A percentile compares a stretch with the other conserved stretches of the same genome.
Conservation (phyloP, 2,113 vertebrate species). For the Gavialis gangeticus region DNA sequence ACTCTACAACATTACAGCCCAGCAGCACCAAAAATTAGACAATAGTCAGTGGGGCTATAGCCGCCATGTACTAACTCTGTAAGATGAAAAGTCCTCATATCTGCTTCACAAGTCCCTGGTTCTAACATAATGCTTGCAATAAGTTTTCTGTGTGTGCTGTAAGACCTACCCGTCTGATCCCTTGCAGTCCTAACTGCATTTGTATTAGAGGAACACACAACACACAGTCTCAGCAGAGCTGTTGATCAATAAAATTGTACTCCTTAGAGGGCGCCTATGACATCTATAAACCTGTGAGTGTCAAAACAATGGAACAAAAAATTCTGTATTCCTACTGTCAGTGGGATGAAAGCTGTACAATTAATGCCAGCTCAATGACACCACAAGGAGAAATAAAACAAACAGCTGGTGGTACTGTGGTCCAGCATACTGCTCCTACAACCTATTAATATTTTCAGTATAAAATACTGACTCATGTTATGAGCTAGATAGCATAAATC, state of each 20-base stretch:
- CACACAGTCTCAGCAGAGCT: constrained; percentile 63
- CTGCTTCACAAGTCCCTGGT: constrained; percentile 19
- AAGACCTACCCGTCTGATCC: constrained; percentile 35
- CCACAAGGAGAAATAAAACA: constrained; percentile 76
- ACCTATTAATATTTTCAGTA: not conserved
- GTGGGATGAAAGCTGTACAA: constrained; percentile 62
- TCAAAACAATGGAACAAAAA: constrained; percentile 59
- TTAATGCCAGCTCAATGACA: constrained; percentile 68
- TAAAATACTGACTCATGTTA: constrained; percentile 45
- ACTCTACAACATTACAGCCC: not conserved
- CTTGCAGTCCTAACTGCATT: constrained; percentile 1
- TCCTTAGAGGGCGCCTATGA: constrained; percentile 66
- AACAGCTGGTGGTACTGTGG: constrained; percentile 39
- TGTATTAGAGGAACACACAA: constrained; percentile 56
- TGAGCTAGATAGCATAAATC: constrained; percentile 23
- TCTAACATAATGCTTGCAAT: not conserved
- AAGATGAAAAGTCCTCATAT: constrained; percentile 5
- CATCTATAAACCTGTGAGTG: constrained; percentile 74
- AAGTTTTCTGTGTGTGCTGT: constrained; percentile 40
- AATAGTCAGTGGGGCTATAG: not conserved
- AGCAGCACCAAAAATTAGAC: not conserved
- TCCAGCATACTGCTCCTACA: constrained; percentile 9
- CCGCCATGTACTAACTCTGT: not conserved
- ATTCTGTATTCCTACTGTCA: constrained; percentile 34
- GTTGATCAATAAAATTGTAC: constrained; percentile 70